A percentile compares a stretch with the other conserved stretches of the same genome.
Evolutionary conservation across 2,113 vertebrate genomes (phyloP).

Genomic region (Nycticebus coucang): DNA sequence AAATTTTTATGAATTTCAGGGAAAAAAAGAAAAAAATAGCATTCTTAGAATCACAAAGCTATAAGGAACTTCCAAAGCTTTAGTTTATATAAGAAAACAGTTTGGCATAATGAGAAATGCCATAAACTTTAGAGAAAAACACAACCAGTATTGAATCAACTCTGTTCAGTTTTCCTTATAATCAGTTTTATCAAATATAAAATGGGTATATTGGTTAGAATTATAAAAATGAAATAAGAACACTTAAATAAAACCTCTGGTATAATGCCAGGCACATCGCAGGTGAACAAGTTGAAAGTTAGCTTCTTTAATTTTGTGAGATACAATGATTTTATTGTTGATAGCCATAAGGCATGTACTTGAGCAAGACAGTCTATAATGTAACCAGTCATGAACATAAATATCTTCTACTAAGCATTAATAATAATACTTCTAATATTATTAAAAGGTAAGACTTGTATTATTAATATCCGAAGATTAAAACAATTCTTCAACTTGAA

Average conservation of each 20-base stretch:
- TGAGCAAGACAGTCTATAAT: not conserved
- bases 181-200: constrained; percentile 8
- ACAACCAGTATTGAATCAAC: not conserved
- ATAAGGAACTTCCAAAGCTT: not conserved
- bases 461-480: not conserved
- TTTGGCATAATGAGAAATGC: not conserved
- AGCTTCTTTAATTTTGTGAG: constrained; percentile 5
- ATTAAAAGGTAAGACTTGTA: not conserved
- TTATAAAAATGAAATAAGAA: not conserved
- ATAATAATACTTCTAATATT: not conserved
- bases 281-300: not conserved
- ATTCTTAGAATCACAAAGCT: not conserved
- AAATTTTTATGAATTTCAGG: not conserved
- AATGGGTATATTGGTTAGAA: not conserved
- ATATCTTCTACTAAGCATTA: not conserved
- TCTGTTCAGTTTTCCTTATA: not conserved
- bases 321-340: constrained; percentile 15
- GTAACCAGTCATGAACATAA: not conserved
- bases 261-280: not conserved
- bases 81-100: not conserved
- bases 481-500: constrained; percentile 28
- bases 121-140: constrained; percentile 14
- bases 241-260: not conserved
- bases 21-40: not conserved
- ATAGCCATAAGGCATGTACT: not conserved